Evolutionary conservation across 2,888 invertebrate species (phyloP).

Genomic region (Vanessa cardui): DNA sequence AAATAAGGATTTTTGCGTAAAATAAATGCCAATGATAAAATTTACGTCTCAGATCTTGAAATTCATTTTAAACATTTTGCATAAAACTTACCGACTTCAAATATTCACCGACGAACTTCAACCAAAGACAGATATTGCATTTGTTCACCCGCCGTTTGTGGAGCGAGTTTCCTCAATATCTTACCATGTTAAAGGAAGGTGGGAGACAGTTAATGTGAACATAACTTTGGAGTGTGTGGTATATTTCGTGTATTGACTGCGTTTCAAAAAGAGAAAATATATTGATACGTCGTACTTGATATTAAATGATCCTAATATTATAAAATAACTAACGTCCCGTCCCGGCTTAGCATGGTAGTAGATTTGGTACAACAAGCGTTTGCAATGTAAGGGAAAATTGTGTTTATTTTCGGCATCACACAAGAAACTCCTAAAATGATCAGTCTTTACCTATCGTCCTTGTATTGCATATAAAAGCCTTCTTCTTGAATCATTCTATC

Average conservation of each 20-base stretch:
- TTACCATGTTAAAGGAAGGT: background rate
- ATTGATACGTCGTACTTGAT: background rate
- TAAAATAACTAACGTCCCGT: too few relatives aligned
- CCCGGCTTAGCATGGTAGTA: too few relatives aligned
- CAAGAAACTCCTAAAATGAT: too few relatives aligned
- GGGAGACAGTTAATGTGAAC: background rate
- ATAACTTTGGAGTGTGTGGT: background rate
- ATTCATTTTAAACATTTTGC: background rate
- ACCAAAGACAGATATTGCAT: slow-evolving; percentile 18
- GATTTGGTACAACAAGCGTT: too few relatives aligned
- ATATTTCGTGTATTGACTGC: background rate
- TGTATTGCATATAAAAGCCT: too few relatives aligned
- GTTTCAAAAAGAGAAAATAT: background rate
- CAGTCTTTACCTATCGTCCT: too few relatives aligned
- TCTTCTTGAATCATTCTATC: too few relatives aligned
- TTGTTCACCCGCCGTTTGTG: slow-evolving; percentile 13
- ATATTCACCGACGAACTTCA: slow-evolving; percentile 4
- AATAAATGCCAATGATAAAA: background rate
- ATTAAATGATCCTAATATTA: too few relatives aligned
- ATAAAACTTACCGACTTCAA: slow-evolving; percentile 6
- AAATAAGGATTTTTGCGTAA: too few relatives aligned
- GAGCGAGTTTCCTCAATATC: slow-evolving; percentile 24
- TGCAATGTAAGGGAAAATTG: too few relatives aligned
- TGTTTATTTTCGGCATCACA: too few relatives aligned
- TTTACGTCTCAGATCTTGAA: background rate